Evolutionary conservation across 1,140 invertebrate genomes (phyloP).

Genomic region (Papilio glaucus): DNA sequence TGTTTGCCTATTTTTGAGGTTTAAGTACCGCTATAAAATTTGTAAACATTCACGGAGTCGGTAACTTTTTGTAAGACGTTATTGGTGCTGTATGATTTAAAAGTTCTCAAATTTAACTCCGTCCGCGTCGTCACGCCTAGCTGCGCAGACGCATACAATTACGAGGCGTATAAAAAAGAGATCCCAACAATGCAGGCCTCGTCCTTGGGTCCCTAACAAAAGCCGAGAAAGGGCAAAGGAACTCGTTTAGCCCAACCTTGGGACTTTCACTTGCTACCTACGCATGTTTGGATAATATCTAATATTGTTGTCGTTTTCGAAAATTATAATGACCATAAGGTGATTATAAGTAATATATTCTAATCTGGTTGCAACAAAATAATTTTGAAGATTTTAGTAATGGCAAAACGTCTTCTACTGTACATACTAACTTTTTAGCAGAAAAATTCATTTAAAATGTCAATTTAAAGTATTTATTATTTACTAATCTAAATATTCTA

Average conservation of each 20-base stretch:
- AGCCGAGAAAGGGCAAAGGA: conserved; percentile 80
- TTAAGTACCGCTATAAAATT: conserved; percentile 58
- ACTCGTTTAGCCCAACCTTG: conserved; percentile 78
- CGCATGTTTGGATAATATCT: conserved; percentile 63
- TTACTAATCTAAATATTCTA: too few relatives aligned
- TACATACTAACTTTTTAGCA: too few relatives aligned
- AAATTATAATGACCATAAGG: neutral
- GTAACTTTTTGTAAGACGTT: conserved; percentile 41
- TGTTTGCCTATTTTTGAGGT: conserved; percentile 40
- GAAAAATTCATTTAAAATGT: too few relatives aligned
- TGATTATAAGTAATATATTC: too few relatives aligned
- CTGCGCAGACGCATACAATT: conserved; percentile 78
- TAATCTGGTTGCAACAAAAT: too few relatives aligned
- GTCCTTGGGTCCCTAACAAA: conserved; percentile 81
- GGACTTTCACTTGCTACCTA: conserved; percentile 81
- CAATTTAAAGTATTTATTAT: too few relatives aligned
- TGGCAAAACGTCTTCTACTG: too few relatives aligned
- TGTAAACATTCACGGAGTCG: conserved; percentile 40
- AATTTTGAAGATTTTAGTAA: too few relatives aligned
- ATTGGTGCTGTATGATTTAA: conserved; percentile 56
- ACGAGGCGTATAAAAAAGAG: conserved; percentile 71
- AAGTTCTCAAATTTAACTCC: conserved; percentile 55
- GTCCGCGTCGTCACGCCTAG: conserved; percentile 61
- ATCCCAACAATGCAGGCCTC: conserved; percentile 74
- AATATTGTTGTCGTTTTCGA: conserved; percentile 42